Conservation (phyloP, 2,113 vertebrate genomes). For the Leuciscus idus region DNA sequence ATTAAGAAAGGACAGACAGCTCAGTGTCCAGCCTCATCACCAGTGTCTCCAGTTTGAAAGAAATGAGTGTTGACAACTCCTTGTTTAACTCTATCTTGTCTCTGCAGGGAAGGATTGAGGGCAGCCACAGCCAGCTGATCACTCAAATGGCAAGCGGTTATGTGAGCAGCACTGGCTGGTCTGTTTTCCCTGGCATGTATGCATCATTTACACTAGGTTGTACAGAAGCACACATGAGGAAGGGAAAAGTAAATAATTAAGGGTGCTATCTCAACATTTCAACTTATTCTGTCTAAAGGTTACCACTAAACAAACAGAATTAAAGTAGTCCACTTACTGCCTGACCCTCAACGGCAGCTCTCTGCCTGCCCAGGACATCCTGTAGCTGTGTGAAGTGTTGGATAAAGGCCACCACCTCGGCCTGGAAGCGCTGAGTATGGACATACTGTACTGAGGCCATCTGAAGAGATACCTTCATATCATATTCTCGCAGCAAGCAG, state of each 20-base stretch:
- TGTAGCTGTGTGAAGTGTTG: constrained; percentile 98
- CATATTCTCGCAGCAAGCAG: constrained; percentile 81
- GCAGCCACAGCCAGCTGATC: constrained; percentile 7
- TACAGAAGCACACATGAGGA: neutral
- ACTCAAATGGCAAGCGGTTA: neutral
- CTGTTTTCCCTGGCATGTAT: constrained; percentile 11
- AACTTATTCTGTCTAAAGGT: constrained; percentile 11
- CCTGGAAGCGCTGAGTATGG: constrained; percentile 97
- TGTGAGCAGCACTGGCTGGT: neutral
- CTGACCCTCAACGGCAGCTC: constrained; percentile 93
- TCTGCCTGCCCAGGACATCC: constrained; percentile 91
- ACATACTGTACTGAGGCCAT: constrained; percentile 98
- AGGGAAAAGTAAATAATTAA: neutral
- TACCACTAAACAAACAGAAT: constrained; percentile 29
- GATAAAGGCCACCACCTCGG: constrained; percentile 92
- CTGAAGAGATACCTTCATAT: constrained; percentile 83
- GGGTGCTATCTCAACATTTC: neutral
- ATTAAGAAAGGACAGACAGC: constrained; percentile 33
- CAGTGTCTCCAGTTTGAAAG: neutral
- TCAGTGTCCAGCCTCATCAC: constrained; percentile 35
- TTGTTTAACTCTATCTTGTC: constrained; percentile 18
- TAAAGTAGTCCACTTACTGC: constrained; percentile 76
- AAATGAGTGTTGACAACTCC: constrained; percentile 42
- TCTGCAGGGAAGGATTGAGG: constrained; percentile 22
- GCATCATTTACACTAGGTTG: constrained; percentile 1